These are phyloP conservation scores for Eulacestoma nigropectus DNA, from an alignment of 2,113 vertebrate genomes.

Conservation along the genomic window DNA sequence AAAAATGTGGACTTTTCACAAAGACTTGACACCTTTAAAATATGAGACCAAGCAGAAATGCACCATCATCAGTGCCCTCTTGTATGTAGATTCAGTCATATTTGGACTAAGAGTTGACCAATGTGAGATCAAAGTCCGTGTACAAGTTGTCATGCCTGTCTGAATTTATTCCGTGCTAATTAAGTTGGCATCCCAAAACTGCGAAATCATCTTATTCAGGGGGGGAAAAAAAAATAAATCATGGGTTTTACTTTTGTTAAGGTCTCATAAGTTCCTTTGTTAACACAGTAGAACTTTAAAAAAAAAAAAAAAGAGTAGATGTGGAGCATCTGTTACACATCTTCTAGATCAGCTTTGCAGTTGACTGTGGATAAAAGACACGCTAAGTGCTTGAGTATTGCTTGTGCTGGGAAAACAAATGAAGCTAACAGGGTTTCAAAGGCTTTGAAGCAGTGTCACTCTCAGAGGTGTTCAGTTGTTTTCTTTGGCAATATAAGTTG, in stretches of 20 bases:
- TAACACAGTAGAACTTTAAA: not conserved
- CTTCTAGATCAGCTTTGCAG: conserved; percentile 47
- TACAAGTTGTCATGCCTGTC: not conserved
- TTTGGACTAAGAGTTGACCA: not conserved
- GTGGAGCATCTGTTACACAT: conserved; percentile 51
- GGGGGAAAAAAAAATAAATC: not conserved
- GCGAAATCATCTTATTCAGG: not conserved
- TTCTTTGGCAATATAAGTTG: conserved; percentile 49
- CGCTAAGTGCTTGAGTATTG: conserved; percentile 41
- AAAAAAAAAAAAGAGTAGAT: not conserved
- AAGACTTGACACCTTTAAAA: not conserved
- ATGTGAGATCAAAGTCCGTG: rapidly evolving
- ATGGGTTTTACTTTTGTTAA: not conserved
- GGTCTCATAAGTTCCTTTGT: not conserved
- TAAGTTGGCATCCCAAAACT: not conserved
- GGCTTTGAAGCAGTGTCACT: conserved; percentile 37
- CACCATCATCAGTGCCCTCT: not conserved
- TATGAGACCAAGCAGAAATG: not conserved
- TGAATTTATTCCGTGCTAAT: not conserved
- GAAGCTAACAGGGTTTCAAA: conserved; percentile 50
- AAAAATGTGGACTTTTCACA: not conserved
- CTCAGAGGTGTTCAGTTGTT: conserved; percentile 54
- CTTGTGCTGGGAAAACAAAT: conserved; percentile 60
- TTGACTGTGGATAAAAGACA: conserved; percentile 53
- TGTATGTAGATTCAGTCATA: not conserved